phyloP scores from a whole-genome alignment of 2,113 vertebrate species.

The Uria aalge region DNA sequence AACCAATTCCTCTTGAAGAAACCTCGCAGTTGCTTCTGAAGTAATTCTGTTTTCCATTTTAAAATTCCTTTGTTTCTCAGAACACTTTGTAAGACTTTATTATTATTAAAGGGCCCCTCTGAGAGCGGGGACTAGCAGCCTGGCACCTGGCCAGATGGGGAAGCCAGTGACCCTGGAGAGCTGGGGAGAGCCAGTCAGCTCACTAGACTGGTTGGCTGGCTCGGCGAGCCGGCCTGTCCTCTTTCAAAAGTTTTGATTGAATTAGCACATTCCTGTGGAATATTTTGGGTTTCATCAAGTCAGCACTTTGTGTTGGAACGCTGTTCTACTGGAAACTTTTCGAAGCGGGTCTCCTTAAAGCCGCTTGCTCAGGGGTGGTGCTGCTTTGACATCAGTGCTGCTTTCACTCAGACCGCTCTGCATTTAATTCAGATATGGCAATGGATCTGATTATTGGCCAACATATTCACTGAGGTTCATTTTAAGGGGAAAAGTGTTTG shows the following conservation, averaged over 20 bases:
- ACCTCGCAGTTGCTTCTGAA: not conserved
- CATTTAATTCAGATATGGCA: not conserved
- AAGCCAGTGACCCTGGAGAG: conserved; percentile 14
- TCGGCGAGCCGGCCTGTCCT: not conserved
- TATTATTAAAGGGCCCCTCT: not conserved
- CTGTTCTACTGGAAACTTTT: conserved; percentile 51
- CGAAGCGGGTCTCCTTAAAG: not conserved
- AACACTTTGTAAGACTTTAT: not conserved
- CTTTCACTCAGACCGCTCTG: not conserved
- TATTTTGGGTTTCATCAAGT: conserved; percentile 62
- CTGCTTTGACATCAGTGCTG: not conserved
- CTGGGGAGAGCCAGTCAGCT: conserved; percentile 11
- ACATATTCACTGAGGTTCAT: not conserved
- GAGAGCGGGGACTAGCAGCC: not conserved
- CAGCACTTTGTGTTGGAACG: conserved; percentile 52
- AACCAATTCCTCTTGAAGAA: not conserved
- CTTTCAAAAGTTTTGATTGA: conserved; percentile 59
- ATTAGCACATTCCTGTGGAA: conserved; percentile 63
- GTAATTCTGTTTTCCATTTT: not conserved
- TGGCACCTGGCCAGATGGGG: conserved; percentile 8
- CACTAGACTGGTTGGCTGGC: conserved; percentile 7
- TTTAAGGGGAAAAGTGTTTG: not conserved
- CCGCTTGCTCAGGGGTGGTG: not conserved
- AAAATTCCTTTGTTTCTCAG: not conserved
- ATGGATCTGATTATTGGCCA: not conserved